Evolutionary conservation across 2,113 vertebrate genomes (phyloP).

Genomic region (Protobothrops flavoviridis): DNA sequence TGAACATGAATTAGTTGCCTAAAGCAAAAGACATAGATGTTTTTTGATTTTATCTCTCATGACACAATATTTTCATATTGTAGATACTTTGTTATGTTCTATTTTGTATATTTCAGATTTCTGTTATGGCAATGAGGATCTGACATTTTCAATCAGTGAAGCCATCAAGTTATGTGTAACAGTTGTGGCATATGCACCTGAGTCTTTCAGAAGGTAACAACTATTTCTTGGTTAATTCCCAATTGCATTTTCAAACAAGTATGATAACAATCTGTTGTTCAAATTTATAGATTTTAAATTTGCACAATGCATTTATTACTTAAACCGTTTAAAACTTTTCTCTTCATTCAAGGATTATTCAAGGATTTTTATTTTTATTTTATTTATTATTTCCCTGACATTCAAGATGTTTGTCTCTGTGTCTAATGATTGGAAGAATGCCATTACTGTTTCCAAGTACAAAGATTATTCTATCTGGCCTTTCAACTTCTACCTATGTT

Average conservation of each 20-base stretch:
- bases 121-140: constrained; percentile 96
- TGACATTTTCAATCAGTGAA: constrained; percentile 94
- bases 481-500: not conserved
- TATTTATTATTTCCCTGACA: not conserved
- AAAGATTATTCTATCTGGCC: not conserved
- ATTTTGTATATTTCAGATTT: constrained; percentile 81
- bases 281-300: not conserved
- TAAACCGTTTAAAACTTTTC: not conserved
- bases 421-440: not conserved
- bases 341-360: not conserved
- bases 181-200: constrained; percentile 93
- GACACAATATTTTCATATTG: not conserved
- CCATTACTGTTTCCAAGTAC: not conserved
- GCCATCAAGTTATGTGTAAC: constrained; percentile 98
- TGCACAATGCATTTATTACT: not conserved
- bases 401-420: not conserved
- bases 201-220: constrained; percentile 91
- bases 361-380: not conserved
- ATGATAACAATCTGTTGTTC: not conserved
- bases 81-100: not conserved
- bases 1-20: not conserved
- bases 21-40: not conserved
- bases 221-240: not conserved
- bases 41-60: not conserved
- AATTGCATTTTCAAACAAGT: not conserved